Percentiles rank a stretch among this genome's conserved stretches.
These are phyloP conservation scores for Sebastes cheni DNA, from an alignment of 2,797 vertebrate genomes.

Conservation along the genomic window DNA sequence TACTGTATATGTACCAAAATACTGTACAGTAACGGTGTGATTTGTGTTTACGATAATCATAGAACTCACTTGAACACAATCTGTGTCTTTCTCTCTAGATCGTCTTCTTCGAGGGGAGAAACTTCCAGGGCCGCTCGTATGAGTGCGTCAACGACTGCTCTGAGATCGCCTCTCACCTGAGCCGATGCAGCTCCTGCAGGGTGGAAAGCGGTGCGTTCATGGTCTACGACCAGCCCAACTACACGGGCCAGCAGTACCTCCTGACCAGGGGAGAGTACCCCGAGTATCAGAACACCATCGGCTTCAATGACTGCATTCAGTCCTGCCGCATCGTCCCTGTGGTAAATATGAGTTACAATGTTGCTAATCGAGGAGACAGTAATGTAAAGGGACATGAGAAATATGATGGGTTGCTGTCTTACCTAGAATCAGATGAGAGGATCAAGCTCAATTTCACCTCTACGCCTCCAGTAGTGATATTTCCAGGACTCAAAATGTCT, in stretches of 20 bases:
- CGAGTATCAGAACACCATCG: constrained; percentile 54
- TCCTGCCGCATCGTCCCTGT: constrained; percentile 58
- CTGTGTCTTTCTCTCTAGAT: constrained; percentile 38
- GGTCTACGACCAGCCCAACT: constrained; percentile 61
- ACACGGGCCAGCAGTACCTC: constrained; percentile 57
- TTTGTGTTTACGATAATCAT: too few species aligned
- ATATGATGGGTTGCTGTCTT: background rate
- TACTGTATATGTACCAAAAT: background rate
- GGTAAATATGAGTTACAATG: constrained; percentile 33
- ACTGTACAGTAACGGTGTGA: background rate
- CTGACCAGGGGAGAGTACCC: constrained; percentile 61
- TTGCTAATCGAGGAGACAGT: background rate
- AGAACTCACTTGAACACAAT: background rate
- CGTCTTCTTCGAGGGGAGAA: constrained; percentile 52
- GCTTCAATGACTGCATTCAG: constrained; percentile 60
- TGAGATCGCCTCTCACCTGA: constrained; percentile 52
- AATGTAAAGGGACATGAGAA: background rate
- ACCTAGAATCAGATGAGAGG: background rate
- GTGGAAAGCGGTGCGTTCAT: constrained; percentile 56
- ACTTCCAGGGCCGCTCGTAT: constrained; percentile 58
- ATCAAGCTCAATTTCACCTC: background rate
- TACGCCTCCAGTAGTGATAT: background rate
- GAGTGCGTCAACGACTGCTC: constrained; percentile 57
- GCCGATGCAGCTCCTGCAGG: constrained; percentile 60
- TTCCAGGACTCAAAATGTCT: background rate